Evolutionary conservation across 2,888 invertebrate species (phyloP).

Genomic region (Phasia obesa): DNA sequence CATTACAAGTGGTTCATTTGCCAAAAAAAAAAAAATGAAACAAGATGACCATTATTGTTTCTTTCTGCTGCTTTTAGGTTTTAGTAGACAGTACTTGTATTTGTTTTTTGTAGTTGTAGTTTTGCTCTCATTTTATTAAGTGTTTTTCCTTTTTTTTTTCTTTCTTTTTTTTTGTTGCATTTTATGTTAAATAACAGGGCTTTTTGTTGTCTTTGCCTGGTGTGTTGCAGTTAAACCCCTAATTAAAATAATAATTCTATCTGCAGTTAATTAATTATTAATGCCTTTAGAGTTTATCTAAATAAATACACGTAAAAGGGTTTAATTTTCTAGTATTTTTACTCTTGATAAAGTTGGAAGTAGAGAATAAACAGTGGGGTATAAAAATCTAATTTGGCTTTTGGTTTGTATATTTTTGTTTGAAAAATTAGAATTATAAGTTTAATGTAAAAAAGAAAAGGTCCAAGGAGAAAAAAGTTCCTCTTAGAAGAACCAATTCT

Average conservation of each 20-base stretch:
- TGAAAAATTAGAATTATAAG: too few relatives aligned
- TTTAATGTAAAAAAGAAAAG: too few relatives aligned
- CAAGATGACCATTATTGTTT: slow-evolving; percentile 46
- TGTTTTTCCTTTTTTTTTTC: slow-evolving; percentile 31
- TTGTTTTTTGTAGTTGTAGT: slow-evolving; percentile 37
- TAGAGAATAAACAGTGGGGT: background rate
- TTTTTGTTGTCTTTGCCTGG: slow-evolving; percentile 45
- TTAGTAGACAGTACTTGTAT: background rate
- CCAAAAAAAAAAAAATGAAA: slow-evolving; percentile 17
- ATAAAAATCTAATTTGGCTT: background rate
- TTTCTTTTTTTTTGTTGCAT: slow-evolving; percentile 31
- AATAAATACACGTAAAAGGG: slow-evolving; percentile 13
- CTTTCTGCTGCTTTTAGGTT: slow-evolving; percentile 6
- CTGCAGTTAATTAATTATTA: slow-evolving; percentile 83
- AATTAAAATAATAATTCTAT: slow-evolving; percentile 82
- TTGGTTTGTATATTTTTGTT: too few relatives aligned
- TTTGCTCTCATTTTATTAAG: slow-evolving; percentile 48
- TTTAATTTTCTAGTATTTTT: slow-evolving; percentile 38
- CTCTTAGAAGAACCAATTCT: too few relatives aligned
- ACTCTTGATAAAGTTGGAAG: slow-evolving; percentile 16
- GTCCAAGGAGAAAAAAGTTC: too few relatives aligned
- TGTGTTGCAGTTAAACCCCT: slow-evolving; percentile 81
- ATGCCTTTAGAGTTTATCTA: slow-evolving; percentile 74
- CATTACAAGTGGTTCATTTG: slow-evolving; percentile 64
- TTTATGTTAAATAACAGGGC: slow-evolving; percentile 49